Base-by-base conservation (phyloP, 2,797 vertebrate species). In the Todus mexicanus region DNA sequence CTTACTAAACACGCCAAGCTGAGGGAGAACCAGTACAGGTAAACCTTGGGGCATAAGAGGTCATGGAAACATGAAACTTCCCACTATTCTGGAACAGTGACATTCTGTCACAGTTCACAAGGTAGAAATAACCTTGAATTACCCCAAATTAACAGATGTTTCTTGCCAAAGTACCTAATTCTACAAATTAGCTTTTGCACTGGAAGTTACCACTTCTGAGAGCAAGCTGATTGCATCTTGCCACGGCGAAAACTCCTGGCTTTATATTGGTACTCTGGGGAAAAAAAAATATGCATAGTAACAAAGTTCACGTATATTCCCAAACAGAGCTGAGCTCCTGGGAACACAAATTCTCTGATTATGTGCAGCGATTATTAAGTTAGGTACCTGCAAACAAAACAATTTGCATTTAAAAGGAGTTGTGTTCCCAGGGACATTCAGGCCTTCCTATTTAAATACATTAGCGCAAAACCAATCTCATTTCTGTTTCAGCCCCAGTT, bases 331-430 rank as follows among this genome's bases (percentile, higher is more conserved):
- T 25, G 60, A 73, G 64, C 68, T 82, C 54, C 66, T 45, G 47
- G 59, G 84, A 84, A 72, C 14, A 69, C 29, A 65, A 75, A 81
- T 61, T 23, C 54, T 74, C 71, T 66, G 68, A 75, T 71, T 61
- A 60, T 9, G 9, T 72, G 43, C 71, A 66, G 7, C 16, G 33
- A 73, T 90, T 60, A 74, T 47, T 50, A 84, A 48, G 14, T 83
- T 43, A 56, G 56, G 56, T 51, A 92, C 69, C 64, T 76, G 51
- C 60, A 79, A 82, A 85, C 66, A 79, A 73, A 82, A 66, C 15
- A 0, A 94, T 87, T 79, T 85, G 64, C 64, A 89, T 77, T 92
- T 87, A 73, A 93, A 90, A 94, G 68, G 23, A 79, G 48, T 51
- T 31, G 23, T 0, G 15, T 47, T 87, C 75, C 45, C 72, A 79